Base-by-base conservation (phyloP, 1,140 invertebrate species). In the Plectrocnemia conspersa region DNA sequence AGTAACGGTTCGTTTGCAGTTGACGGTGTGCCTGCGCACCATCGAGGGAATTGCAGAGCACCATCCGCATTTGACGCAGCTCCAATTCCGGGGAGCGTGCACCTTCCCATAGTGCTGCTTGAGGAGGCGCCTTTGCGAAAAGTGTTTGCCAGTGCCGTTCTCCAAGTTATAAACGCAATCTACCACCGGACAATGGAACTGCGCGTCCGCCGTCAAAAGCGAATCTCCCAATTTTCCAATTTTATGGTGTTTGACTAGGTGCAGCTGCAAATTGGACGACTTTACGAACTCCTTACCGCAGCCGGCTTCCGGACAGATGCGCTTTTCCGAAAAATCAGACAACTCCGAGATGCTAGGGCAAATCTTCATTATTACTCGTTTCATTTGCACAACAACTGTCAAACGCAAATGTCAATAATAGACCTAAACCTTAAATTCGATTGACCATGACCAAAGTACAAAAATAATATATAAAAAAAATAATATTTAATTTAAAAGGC, bases 51-150 rank as follows among this genome's bases (percentile, higher is more conserved):
- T 15, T 3, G 56, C 41, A 18, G 38, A 38, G 22, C 35, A 32
- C 19, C 38, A 21, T 1, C 35, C 32, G 18, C 56, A 58, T n/a
- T 47, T 45, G 9, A 25, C 45, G 35, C 56, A 58, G 15, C 24
- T 15, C 22, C 25, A 58, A 13, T n/a, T 10, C 27, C 54, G 53
- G 10, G 21, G n/a, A 16, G 49, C 56, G 29, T 58, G 56, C 4
- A 58, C 50, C 27, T 58, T 58, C 44, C 42, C 36, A 18, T 48
- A 58, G 32, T 58, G 56, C 25, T 58, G 56, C 15, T 58, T 53
- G 21, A 58, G 13, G 6, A 58, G 27, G 13, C 50, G 50, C n/a
- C 45, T 40, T 3, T 47, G 18, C 3, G 23, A 18, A 27, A 58
- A 58, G 16, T 22, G 29, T 18, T 41, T 47, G 1, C 16, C 22